Evolutionary conservation across 2,797 vertebrate species (phyloP).

Genomic region (Malurus leucopterus): DNA sequence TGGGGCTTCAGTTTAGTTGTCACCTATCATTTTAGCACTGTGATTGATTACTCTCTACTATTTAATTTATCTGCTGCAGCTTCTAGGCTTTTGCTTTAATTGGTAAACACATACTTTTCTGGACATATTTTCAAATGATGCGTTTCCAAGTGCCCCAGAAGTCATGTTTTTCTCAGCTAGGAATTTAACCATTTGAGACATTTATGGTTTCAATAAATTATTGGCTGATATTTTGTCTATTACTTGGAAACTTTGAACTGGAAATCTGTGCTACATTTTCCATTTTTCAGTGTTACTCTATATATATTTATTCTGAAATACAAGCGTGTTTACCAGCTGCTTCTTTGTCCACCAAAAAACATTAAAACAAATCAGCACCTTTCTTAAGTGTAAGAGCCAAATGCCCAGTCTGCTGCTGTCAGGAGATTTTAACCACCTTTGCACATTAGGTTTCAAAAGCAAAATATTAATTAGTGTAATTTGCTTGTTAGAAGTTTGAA

Average conservation of each 20-base stretch:
- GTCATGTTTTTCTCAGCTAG: slow-evolving; percentile 10
- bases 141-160: not conserved
- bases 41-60: slow-evolving; percentile 39
- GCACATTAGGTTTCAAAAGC: not conserved
- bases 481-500: not conserved
- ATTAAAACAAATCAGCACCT: not conserved
- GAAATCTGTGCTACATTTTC: not conserved
- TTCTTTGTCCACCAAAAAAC: not conserved
- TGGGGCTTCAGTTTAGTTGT: slow-evolving; percentile 30
- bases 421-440: not conserved
- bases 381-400: not conserved
- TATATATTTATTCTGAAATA: not conserved
- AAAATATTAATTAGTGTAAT: not conserved
- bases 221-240: not conserved
- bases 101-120: slow-evolving; percentile 24
- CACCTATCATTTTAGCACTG: slow-evolving; percentile 33
- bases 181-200: not conserved
- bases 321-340: not conserved
- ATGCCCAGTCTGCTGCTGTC: not conserved
- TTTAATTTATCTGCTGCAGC: slow-evolving; percentile 44
- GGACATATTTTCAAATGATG: not conserved
- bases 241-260: not conserved
- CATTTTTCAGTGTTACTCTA: not conserved
- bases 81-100: slow-evolving; percentile 15
- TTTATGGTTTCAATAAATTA: not conserved